Conservation (phyloP, 2,888 invertebrate species). For the Rhyacophila evoluta region DNA sequence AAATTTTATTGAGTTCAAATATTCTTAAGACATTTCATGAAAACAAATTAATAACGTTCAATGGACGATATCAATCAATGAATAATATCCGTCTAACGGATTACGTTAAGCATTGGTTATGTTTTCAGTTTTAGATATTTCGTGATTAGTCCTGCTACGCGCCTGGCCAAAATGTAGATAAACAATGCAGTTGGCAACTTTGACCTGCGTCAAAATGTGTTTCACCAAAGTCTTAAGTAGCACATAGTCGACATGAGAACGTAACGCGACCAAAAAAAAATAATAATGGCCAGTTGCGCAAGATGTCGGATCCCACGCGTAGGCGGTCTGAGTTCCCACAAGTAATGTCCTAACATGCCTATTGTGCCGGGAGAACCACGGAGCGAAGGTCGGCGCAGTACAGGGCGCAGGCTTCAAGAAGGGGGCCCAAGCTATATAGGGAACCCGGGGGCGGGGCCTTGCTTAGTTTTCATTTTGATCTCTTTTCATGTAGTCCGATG, state of each 20-base stretch:
- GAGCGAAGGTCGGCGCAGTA: conserved; percentile 34
- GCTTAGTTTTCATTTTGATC: conserved; percentile 53
- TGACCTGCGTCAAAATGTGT: conserved; percentile 50
- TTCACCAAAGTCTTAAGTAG: conserved; percentile 42
- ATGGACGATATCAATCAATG: no score
- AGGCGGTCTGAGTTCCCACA: conserved; percentile 41
- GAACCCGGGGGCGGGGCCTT: conserved; percentile 40
- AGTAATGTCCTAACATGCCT: conserved; percentile 39
- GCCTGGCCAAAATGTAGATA: not conserved
- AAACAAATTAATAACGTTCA: no score
- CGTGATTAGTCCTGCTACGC: not conserved
- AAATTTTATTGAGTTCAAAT: no score
- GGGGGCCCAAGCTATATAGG: conserved; percentile 53
- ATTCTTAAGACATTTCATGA: no score
- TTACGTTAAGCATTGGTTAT: no score
- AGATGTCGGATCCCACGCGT: conserved; percentile 43
- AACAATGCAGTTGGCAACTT: conserved; percentile 42
- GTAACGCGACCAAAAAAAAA: conserved; percentile 39
- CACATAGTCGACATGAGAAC: conserved; percentile 46
- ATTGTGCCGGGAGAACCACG: conserved; percentile 40
- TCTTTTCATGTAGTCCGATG: conserved; percentile 54
- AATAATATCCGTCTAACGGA: no score
- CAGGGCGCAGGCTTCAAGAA: conserved; percentile 29
- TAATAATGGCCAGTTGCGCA: conserved; percentile 45
- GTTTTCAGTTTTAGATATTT: no score